Evolutionary conservation across 2,888 invertebrate genomes (phyloP), one percentile per base, ranked within the genome.

Genomic region (Cerastis rubricosa): DNA sequence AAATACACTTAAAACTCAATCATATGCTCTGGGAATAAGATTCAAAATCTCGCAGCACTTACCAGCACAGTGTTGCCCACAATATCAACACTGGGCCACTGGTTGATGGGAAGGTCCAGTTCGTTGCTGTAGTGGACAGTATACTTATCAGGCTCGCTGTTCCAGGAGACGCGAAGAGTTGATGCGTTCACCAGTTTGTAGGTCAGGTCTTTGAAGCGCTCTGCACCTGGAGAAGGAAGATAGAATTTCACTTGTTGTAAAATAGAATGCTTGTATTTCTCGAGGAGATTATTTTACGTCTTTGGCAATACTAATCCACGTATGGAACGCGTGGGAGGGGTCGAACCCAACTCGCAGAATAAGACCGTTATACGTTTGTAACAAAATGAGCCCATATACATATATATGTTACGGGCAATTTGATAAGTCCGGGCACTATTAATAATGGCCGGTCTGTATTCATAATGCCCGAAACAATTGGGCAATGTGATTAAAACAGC

Each of bases 61-160:
- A 95, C 95, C 88, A 94, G 74, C 0, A 91, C 94, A 70, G 92
- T 93, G 80, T 93, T 94, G 22, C 91, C 93, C 2, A 87, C 81
- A 2, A 95, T 93, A 29, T 93, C 89, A 4, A 92, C 82, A 1
- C 90, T 82, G 7, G 87, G 89, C 97, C 97, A 97, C 63, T 93
- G 90, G 54, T 94, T 91, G n/a, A 95, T 88, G 0, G 96, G 95
- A 72, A 94, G 88, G 19, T 88, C 91, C 22, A 93, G 91, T 73
- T 96, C 92, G 57, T 92, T 89, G 85, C 95, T 96, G 91, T 97
- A 97, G 79, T 95, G 93, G 70, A 97, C 95, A 14, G 94, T 94
- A 92, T 97, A 97, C 63, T 88, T 87, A 59, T 87, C 89, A 0
- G 90, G 90, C 5, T 83, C 85, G 5, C 93, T 93, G 78, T 84